Percentiles rank a stretch among this genome's conserved stretches.
phyloP scores from a whole-genome alignment of 1,140 invertebrate genomes.

The Tetragnatha versicolor region DNA sequence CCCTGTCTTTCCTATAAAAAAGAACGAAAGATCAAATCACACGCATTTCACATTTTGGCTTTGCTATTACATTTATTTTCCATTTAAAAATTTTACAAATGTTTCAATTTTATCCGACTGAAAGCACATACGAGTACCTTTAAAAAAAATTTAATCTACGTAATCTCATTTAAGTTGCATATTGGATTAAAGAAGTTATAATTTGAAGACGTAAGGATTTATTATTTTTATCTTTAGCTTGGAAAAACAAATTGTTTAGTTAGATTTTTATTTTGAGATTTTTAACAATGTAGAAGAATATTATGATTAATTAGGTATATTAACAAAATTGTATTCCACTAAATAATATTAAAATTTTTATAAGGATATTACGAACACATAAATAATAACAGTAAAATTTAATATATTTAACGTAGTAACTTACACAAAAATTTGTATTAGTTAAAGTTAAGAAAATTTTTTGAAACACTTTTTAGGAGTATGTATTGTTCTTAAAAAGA shows the following conservation, averaged over 20 bases:
- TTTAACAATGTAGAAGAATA: no score
- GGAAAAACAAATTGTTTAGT: no score
- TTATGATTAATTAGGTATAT: no score
- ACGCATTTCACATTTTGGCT: background rate
- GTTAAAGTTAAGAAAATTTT: background rate
- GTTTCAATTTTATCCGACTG: background rate
- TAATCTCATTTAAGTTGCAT: background rate
- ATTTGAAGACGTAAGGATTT: no score
- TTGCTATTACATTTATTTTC: background rate
- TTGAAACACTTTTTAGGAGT: background rate
- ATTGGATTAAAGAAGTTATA: background rate
- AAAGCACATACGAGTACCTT: no score
- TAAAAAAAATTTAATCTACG: background rate
- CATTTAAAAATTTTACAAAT: background rate
- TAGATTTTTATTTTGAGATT: no score
- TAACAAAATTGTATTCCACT: background rate
- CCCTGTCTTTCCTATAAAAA: constrained; percentile 34
- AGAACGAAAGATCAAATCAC: background rate
- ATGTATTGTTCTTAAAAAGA: background rate
- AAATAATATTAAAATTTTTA: background rate
- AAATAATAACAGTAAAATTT: background rate
- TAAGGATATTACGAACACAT: background rate
- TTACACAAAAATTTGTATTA: background rate
- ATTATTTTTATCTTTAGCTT: no score
- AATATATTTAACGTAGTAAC: background rate